These are phyloP conservation scores for Asobara japonica DNA, from an alignment of 1,140 invertebrate genomes.

Conservation along the genomic window DNA sequence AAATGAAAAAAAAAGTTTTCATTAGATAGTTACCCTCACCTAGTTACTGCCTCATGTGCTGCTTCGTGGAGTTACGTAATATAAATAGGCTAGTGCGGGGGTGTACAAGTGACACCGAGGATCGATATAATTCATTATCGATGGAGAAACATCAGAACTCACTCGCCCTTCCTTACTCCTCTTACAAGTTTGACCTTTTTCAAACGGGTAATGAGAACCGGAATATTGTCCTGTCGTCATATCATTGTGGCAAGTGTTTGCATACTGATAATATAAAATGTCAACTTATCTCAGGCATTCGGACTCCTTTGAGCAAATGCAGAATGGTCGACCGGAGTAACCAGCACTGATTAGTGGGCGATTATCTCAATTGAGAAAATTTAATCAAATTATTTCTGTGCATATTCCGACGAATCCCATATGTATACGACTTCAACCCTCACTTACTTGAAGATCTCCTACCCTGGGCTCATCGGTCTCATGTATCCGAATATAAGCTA, in stretches of 20 bases:
- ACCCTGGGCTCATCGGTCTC: no score
- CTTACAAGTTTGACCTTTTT: constrained; percentile 6
- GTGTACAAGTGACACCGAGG: background rate
- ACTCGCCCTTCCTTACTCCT: background rate
- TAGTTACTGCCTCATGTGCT: background rate
- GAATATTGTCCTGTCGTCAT: background rate
- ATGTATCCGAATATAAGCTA: no score
- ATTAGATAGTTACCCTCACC: background rate
- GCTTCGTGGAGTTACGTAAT: background rate
- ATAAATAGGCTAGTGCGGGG: background rate
- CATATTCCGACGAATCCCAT: no score
- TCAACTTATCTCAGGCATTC: no score
- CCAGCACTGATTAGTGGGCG: no score
- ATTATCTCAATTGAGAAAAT: no score
- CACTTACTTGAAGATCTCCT: no score
- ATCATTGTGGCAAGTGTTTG: background rate
- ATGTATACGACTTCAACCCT: no score
- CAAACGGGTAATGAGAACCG: background rate
- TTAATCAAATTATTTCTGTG: no score
- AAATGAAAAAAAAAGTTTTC: background rate
- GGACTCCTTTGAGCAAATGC: no score
- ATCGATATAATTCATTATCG: constrained; percentile 7
- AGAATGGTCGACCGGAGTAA: no score
- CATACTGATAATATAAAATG: background rate
- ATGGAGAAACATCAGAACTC: background rate